Base-by-base conservation (phyloP, 2,797 vertebrate genomes). In the Xenops minutus region DNA sequence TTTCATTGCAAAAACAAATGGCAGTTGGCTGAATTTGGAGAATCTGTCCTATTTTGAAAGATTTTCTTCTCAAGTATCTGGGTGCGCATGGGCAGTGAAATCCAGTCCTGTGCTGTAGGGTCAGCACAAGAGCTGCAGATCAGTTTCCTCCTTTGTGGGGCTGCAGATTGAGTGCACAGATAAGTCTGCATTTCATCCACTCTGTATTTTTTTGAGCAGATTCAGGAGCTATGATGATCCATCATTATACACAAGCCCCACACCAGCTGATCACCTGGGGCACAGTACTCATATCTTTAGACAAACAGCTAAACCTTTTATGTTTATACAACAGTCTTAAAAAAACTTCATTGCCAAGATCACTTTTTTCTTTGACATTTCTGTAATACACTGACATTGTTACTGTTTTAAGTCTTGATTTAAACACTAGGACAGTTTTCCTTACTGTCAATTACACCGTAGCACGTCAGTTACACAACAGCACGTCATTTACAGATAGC, bases 231-330 rank as follows among this genome's bases (percentile, higher is more conserved):
- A 37, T 41, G 43, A 49, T 0, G 0, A 34, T 16, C 46, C 6
- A 46, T 32, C 61, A 20, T 32, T 41, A 23, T 4, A 12, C 34
- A 54, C 30, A 61, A 75, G 54, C 4, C 12, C 26, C 8, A 14
- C 12, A 30, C 64, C 0, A 64, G 30, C 0, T 23, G 7, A 39
- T 63, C 27, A 54, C n/a, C 14, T 46, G 12, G 14, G 18, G 24
- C 27, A 55, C 78, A 64, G 4, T 4, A 43, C 3, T 17, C 26
- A 23, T 20, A 13, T 24, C 68, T 71, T 85, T 64, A 83, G 23
- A 44, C 6, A 39, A 2, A 3, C 9, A 54, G 8, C 12, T 52
- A 67, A 63, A 55, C 9, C 14, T 22, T 41, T 61, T 6, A 30
- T 20, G 12, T 34, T 59, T 88, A 27, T 9, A 23, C 10, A 68